These are phyloP conservation scores for Trogon surrucura DNA, from an alignment of 2,113 vertebrate genomes.

Conservation along the genomic window DNA sequence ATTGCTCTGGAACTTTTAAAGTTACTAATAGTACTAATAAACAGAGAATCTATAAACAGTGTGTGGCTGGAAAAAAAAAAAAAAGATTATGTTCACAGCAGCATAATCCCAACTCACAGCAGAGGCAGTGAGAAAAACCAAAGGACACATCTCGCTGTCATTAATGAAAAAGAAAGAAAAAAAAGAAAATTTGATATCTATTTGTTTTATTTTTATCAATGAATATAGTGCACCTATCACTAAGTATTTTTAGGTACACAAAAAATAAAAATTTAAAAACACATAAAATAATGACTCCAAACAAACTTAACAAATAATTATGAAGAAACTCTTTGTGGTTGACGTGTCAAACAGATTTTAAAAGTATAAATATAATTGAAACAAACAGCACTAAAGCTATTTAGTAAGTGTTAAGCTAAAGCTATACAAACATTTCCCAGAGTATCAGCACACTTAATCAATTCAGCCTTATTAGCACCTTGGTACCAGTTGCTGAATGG, in stretches of 20 bases:
- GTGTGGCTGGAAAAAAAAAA: background rate
- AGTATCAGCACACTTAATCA: background rate
- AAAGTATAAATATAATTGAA: conserved; percentile 23
- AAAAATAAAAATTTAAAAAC: conserved; percentile 32
- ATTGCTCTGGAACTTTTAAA: background rate
- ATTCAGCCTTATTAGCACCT: conserved; percentile 28
- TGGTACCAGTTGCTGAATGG: conserved; percentile 41
- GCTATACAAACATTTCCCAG: background rate
- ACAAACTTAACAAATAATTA: conserved; percentile 39
- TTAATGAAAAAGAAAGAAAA: background rate
- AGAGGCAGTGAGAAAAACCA: background rate
- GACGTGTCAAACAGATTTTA: background rate
- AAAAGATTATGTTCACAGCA: background rate
- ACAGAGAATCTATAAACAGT: background rate
- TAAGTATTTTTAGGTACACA: background rate
- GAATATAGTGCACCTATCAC: background rate
- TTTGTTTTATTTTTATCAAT: conserved; percentile 21
- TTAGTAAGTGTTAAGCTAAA: conserved; percentile 27
- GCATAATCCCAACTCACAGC: background rate
- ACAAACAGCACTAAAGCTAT: conserved; percentile 28
- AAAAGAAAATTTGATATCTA: background rate
- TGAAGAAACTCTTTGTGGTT: conserved; percentile 5
- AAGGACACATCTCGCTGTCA: background rate
- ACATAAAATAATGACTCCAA: conserved; percentile 21
- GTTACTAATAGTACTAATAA: background rate